Evolutionary conservation across 2,888 invertebrate genomes (phyloP).

Genomic region (Aspidapion aeneum): DNA sequence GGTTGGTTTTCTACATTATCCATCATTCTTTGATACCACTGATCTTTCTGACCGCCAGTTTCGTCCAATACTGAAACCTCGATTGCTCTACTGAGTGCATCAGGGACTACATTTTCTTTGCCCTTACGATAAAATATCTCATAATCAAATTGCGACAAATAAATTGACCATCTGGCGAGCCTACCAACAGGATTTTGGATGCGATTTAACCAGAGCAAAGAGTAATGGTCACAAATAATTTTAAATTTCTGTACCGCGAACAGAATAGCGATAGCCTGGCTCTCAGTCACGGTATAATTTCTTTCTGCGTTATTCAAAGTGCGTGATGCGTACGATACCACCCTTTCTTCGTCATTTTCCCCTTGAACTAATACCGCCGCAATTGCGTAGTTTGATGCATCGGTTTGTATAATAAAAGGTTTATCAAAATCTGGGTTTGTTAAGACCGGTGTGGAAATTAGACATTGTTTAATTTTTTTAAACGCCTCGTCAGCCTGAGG

Average conservation of each 20-base stretch:
- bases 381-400: no score
- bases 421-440: no score
- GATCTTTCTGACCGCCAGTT: not conserved
- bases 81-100: no score
- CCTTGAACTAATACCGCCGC: no score
- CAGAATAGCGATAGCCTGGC: not conserved
- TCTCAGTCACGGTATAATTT: not conserved
- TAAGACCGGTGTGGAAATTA: no score
- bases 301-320: not conserved
- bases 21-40: not conserved
- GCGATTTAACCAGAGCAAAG: not conserved
- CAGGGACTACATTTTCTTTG: not conserved
- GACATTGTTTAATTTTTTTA: no score
- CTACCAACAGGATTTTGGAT: not conserved
- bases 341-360: not conserved
- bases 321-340: not conserved
- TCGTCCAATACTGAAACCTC: not conserved
- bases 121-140: not conserved
- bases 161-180: not conserved
- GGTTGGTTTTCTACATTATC: not conserved
- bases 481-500: no score
- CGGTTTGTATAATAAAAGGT: no score
- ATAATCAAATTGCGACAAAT: not conserved
- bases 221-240: not conserved
- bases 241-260: not conserved